phyloP scores from a whole-genome alignment of 2,797 vertebrate species.

The Rhynchonycteris naso region DNA sequence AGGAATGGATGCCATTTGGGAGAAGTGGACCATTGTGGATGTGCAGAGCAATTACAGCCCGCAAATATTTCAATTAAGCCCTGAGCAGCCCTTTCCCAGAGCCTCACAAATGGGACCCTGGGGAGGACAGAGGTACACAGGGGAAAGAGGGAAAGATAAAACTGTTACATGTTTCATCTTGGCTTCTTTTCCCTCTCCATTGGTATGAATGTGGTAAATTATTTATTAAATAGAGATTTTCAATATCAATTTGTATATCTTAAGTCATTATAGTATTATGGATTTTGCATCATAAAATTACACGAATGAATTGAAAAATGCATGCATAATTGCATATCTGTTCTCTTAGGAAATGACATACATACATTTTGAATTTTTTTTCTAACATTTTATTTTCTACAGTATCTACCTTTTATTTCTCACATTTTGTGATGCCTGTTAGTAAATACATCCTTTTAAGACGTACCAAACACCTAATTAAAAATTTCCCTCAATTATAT shows the following conservation, averaged over 20 bases:
- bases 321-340: not conserved
- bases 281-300: slow-evolving; percentile 7
- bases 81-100: slow-evolving; percentile 48
- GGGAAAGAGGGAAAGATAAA: not conserved
- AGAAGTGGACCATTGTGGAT: slow-evolving; percentile 46
- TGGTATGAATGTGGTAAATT: slow-evolving; percentile 36
- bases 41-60: slow-evolving; percentile 60
- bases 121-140: slow-evolving; percentile 23
- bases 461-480: not conserved
- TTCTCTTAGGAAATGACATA: not conserved
- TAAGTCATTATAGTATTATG: not conserved
- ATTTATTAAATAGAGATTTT: slow-evolving; percentile 45
- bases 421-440: not conserved
- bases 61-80: slow-evolving; percentile 69
- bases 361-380: not conserved
- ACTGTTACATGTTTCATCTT: slow-evolving; percentile 9
- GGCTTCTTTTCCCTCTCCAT: not conserved
- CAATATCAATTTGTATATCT: slow-evolving; percentile 23
- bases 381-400: not conserved
- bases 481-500: not conserved
- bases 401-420: slow-evolving; percentile 3
- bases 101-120: slow-evolving; percentile 34
- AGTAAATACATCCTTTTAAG: not conserved
- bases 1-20: slow-evolving; percentile 41
- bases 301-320: slow-evolving; percentile 38